A percentile compares a stretch with the other conserved stretches of the same genome.
Conservation (phyloP, 2,888 invertebrate species). For the Gymnocheta viridis region DNA sequence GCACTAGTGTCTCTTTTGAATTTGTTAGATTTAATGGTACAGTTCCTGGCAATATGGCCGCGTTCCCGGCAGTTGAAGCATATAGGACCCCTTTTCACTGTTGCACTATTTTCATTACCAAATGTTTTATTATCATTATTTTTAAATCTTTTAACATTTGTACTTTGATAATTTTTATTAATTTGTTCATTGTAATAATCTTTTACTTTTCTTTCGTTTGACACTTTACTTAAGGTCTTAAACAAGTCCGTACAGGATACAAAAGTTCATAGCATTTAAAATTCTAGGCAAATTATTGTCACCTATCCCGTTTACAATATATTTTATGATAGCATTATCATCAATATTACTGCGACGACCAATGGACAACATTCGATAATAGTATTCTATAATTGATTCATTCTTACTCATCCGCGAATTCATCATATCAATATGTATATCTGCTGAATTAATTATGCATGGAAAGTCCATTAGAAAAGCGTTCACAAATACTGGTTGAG, state of each 20-base stretch:
- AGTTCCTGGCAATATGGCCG: not conserved
- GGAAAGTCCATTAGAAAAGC: slow-evolving; percentile 62
- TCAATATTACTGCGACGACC: slow-evolving; percentile 1
- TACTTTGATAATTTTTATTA: not conserved
- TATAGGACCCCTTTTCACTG: slow-evolving; percentile 1
- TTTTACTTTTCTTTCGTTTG: not conserved
- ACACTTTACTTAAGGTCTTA: not conserved
- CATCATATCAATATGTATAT: slow-evolving; percentile 62
- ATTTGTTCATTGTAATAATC: not conserved
- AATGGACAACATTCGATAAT: slow-evolving; percentile 21
- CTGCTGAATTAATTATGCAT: slow-evolving; percentile 33
- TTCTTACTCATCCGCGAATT: slow-evolving; percentile 19
- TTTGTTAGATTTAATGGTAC: no score
- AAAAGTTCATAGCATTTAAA: slow-evolving; percentile 1
- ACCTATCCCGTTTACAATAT: slow-evolving; percentile 8
- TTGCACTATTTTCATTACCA: not conserved
- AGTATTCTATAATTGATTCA: slow-evolving; percentile 55
- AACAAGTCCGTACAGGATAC: slow-evolving; percentile 11
- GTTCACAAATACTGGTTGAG: slow-evolving; percentile 50
- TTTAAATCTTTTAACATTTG: not conserved
- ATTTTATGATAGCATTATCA: slow-evolving; percentile 23
- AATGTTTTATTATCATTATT: not conserved
- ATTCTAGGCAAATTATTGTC: not conserved
- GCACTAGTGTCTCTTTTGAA: no score
- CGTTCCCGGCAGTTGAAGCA: not conserved